These are phyloP conservation scores for Phaedon cochleariae DNA, from an alignment of 2,888 invertebrate species.

Conservation along the genomic window DNA sequence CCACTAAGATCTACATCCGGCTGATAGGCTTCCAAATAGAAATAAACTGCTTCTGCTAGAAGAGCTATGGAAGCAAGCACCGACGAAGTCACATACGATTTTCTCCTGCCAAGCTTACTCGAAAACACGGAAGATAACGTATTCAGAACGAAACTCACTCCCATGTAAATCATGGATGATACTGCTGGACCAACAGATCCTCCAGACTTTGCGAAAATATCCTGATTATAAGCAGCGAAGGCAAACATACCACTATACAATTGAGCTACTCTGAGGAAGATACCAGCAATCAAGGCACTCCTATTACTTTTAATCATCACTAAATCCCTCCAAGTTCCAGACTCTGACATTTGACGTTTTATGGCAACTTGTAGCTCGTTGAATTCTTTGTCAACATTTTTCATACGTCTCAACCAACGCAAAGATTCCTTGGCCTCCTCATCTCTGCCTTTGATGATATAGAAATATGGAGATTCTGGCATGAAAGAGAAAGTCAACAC, in stretches of 20 bases:
- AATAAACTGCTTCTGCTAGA: conserved; percentile 40
- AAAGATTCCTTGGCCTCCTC: conserved; percentile 46
- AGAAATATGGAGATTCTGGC: conserved; percentile 65
- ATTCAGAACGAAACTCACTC: conserved; percentile 33
- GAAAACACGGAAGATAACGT: conserved; percentile 42
- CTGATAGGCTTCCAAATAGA: conserved; percentile 43
- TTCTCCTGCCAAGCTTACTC: conserved; percentile 46
- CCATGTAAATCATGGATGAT: conserved; percentile 45
- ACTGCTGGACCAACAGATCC: conserved; percentile 40
- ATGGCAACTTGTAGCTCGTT: conserved; percentile 46
- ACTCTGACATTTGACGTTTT: conserved; percentile 51
- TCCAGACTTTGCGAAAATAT: conserved; percentile 53
- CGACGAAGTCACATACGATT: conserved; percentile 44
- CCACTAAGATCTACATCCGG: conserved; percentile 40
- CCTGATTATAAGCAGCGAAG: conserved; percentile 50
- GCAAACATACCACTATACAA: conserved; percentile 50
- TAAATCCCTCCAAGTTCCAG: conserved; percentile 52
- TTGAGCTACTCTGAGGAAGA: conserved; percentile 50
- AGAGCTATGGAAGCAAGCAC: conserved; percentile 41
- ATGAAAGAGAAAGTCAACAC: conserved; percentile 67
- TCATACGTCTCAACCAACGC: conserved; percentile 41
- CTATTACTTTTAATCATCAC: conserved; percentile 48
- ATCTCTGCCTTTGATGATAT: conserved; percentile 42
- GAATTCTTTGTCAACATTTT: conserved; percentile 49
- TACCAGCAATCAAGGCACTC: conserved; percentile 47